Evolutionary conservation across 2,113 vertebrate genomes (phyloP), one percentile per base, ranked within the genome.

Genomic region (Scatophagus argus): DNA sequence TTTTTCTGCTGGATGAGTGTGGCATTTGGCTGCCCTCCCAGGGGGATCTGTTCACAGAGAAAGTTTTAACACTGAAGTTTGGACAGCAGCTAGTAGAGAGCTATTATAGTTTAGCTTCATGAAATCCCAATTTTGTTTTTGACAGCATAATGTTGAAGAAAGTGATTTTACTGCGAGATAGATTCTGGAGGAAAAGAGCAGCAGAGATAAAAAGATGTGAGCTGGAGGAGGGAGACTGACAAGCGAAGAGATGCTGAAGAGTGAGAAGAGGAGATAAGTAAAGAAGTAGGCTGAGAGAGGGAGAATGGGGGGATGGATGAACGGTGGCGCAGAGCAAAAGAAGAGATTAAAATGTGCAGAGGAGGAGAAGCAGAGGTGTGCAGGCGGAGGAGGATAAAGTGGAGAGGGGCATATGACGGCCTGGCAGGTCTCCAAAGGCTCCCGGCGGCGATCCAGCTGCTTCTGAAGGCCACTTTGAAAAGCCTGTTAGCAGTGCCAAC

Each of bases 391-490:
- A 70, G 87, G 80, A 66, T 78, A 70, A 81, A 78, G 79, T 61
- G 74, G 79, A 80, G 72, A 88, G 74, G 78, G 51, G 58, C 75
- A 78, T 27, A 86, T 85, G 86, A 85, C 44, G 69, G 58, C 46
- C 79, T 84, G 89, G 85, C 67, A 52, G 75, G 51, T 79, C 75
- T 89, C 84, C 81, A 77, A 85, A 79, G 72, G 68, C 80, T 81
- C 36, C 74, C 77, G 68, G 78, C 52, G 25, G 60, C 44, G 62
- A 81, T 89, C 81, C 88, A 89, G 84, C 88, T 89, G 84, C 78
- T 88, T 88, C 69, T 79, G 74, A 92, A 89, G 78, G 75, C 73
- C 75, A 74, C 70, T 69, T 47, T 27, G 52, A 75, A 81, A 88
- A 72, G 61, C 77, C 76, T 59, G 73, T 84, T 86, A 86, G 81